These are phyloP conservation scores for Gymnothorax reevesii DNA, from an alignment of 2,797 vertebrate species.

Conservation along the genomic window DNA sequence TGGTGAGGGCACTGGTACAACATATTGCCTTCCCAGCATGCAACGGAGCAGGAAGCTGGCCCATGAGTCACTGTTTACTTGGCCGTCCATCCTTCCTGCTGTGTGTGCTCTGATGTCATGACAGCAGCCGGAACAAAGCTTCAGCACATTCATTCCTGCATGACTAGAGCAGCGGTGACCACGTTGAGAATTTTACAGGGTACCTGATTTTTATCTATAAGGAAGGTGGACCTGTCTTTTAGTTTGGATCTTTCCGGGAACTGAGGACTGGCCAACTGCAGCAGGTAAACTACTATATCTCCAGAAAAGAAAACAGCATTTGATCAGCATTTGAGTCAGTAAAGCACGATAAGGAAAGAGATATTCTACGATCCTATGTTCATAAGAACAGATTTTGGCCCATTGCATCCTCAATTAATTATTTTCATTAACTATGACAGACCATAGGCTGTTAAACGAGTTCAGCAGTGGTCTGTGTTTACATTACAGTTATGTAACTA, in stretches of 20 bases:
- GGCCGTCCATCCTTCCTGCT: constrained; percentile 21
- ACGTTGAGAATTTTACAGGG: constrained; percentile 16
- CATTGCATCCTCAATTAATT: background rate
- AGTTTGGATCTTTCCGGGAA: too few species aligned
- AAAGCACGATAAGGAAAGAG: constrained; percentile 20
- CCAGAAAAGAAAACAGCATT: background rate
- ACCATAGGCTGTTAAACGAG: too few species aligned
- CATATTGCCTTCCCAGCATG: constrained; percentile 11
- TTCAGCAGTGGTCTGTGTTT: too few species aligned
- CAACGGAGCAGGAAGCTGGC: background rate
- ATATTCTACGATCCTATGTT: background rate
- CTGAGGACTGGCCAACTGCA: too few species aligned
- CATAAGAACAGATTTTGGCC: background rate
- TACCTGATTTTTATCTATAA: background rate
- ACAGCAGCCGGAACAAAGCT: constrained; percentile 12
- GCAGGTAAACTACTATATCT: too few species aligned
- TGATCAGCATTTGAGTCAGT: background rate
- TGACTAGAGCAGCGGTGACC: background rate
- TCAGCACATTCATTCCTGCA: background rate
- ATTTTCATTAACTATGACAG: too few species aligned
- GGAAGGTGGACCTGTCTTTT: too few species aligned
- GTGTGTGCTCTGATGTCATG: constrained; percentile 23
- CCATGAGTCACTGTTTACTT: constrained; percentile 18
- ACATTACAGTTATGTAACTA: too few species aligned
- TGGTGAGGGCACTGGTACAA: background rate